Evolutionary conservation across 2,797 vertebrate genomes (phyloP), one percentile per base, ranked within the genome.

Genomic region (Eleutherodactylus coqui): DNA sequence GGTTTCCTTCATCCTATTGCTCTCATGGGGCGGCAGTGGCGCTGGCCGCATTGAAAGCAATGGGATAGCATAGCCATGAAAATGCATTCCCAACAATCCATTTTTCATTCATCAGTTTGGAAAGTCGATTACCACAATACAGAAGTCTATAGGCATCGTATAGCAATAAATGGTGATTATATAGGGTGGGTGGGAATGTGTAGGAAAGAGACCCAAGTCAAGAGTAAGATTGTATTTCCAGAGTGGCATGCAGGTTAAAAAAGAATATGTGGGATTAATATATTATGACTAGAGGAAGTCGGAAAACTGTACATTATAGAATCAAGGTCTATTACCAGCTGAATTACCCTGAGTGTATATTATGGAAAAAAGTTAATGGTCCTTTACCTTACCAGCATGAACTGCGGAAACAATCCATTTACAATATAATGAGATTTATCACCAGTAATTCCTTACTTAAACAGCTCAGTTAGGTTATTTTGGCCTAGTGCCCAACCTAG

Each of bases 391-490:
- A 60, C 76, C 27, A 41, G 43, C 38, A 79, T 79, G n/a, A 64
- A 10, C 43, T 60, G n/a, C 58, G 58, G 58, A 79, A 64, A 47
- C 27, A 45, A 62, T 64, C 9, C 27, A 79, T 29, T 79, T 79
- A 45, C 78, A 79, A 64, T 64, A 62, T 64, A 62, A 79, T 62
- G 38, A 79, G 78, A 64, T 79, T 79, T 64, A 79, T 79, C n/a
- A 41, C 16, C 58, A 60, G 78, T 79, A 64, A 79, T 79, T 29
- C 34, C 17, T 64, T 62, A 62, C 78, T 64, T 79, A 79, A 64
- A 64, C 58, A 64, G 60, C 16, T 41, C 53, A 62, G 55, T 64
- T 45, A 17, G 41, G 58, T 64, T 62, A 62, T 38, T 60, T 79
- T 79, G 78, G 78, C 38, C 29, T 13, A 5, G 1, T 79, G 55